A percentile compares a stretch with the other conserved stretches of the same genome.
Evolutionary conservation across 92 coral and sea anemone species (phyloP).

Genomic region (Palythoa grandiflora): DNA sequence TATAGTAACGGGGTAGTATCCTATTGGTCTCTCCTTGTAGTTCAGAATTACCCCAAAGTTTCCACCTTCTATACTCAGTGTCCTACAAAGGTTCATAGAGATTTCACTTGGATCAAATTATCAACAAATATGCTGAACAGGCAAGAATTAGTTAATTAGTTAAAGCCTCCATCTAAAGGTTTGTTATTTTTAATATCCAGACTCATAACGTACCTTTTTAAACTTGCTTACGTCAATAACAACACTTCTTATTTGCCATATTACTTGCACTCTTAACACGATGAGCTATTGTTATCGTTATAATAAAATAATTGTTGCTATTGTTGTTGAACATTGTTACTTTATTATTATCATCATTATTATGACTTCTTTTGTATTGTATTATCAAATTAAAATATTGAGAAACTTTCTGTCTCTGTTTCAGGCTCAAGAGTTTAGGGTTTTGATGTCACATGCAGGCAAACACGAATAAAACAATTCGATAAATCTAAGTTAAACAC

Average conservation of each 20-base stretch:
- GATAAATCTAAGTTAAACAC: no score
- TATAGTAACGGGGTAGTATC: slow-evolving; percentile 89
- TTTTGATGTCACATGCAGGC: background rate
- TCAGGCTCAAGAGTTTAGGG: background rate
- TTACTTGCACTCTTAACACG: no score
- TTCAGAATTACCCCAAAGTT: slow-evolving; percentile 84
- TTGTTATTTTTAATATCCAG: no score
- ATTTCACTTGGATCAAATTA: background rate
- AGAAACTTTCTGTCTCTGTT: background rate
- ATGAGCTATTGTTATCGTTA: no score
- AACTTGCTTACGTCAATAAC: no score
- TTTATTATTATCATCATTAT: no score
- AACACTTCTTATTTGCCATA: no score
- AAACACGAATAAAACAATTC: background rate
- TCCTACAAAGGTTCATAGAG: slow-evolving; percentile 55
- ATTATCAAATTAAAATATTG: no score
- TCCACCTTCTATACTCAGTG: slow-evolving; percentile 86
- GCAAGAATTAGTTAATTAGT: no score
- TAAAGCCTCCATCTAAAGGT: no score
- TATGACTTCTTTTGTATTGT: no score
- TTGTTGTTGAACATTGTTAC: background rate
- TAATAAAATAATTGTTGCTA: background rate
- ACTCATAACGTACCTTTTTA: no score
- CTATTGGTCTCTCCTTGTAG: slow-evolving; percentile 85
- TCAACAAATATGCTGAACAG: background rate